A percentile compares a stretch with the other conserved stretches of the same genome.
These are phyloP conservation scores for Limulus polyphemus DNA, from an alignment of 2,888 invertebrate genomes.

Conservation along the genomic window DNA sequence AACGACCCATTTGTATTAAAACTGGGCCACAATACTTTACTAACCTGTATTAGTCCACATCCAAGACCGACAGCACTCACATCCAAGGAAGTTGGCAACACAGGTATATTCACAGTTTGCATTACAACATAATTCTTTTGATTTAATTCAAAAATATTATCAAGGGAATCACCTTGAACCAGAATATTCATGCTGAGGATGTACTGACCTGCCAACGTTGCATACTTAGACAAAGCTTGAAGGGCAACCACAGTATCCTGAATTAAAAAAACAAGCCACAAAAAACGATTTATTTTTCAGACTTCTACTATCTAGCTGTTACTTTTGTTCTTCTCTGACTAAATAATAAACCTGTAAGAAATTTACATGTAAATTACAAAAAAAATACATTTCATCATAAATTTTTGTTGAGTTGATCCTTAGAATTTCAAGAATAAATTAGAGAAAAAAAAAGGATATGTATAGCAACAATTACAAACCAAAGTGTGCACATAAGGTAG, in stretches of 20 bases:
- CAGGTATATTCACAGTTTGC: constrained; percentile 39
- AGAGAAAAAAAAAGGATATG: no score
- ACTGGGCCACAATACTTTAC: no score
- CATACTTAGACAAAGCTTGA: constrained; percentile 47
- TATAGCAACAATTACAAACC: no score
- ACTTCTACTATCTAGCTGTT: no score
- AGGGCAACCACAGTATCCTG: constrained; percentile 50
- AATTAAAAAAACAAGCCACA: no score
- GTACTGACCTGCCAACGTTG: constrained; percentile 38
- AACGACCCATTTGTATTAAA: no score
- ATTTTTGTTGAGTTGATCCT: not conserved
- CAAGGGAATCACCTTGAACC: constrained; percentile 39
- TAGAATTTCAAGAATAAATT: no score
- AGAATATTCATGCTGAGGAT: constrained; percentile 40
- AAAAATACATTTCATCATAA: not conserved
- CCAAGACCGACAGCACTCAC: constrained; percentile 44
- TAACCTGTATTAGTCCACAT: constrained; percentile 43
- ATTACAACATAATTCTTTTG: constrained; percentile 43
- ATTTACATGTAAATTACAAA: constrained; percentile 8
- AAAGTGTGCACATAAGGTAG: no score
- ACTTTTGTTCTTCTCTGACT: constrained; percentile 3
- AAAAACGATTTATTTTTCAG: constrained; percentile 4
- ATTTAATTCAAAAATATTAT: constrained; percentile 39
- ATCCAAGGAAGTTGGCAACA: constrained; percentile 40
- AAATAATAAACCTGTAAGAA: constrained; percentile 12